phyloP scores from a whole-genome alignment of 2,888 invertebrate species.

The Atethmia centrago region DNA sequence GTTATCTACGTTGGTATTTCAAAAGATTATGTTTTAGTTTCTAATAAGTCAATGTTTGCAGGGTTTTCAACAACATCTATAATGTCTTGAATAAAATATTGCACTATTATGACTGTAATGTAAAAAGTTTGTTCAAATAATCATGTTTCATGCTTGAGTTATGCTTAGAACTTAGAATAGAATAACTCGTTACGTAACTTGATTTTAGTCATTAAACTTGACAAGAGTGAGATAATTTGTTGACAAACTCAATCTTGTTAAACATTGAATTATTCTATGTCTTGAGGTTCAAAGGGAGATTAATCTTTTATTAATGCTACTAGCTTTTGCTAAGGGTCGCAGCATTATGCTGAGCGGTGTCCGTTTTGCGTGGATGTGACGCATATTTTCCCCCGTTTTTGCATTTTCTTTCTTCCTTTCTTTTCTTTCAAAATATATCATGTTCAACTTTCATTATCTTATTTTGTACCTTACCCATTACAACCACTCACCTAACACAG shows the following conservation, averaged over 20 bases:
- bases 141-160: slow-evolving; percentile 22
- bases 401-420: no score
- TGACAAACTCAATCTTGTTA: slow-evolving; percentile 21
- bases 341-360: no score
- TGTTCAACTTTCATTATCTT: neutral
- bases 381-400: no score
- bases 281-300: neutral
- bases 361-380: no score
- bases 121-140: slow-evolving; percentile 27
- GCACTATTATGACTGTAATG: slow-evolving; percentile 27
- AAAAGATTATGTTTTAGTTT: neutral
- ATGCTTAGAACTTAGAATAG: slow-evolving; percentile 16
- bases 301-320: neutral
- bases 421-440: neutral
- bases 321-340: no score
- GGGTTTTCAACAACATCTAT: slow-evolving; percentile 14
- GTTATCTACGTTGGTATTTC: no score
- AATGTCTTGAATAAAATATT: slow-evolving; percentile 26
- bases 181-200: slow-evolving; percentile 1
- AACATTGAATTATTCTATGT: neutral
- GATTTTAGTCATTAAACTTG: slow-evolving; percentile 3
- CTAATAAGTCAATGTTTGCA: slow-evolving; percentile 1
- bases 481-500: no score
- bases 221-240: neutral
- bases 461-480: neutral